These are phyloP conservation scores for Steinernema carpocapsae DNA, from an alignment of 2,888 invertebrate genomes.

Conservation along the genomic window DNA sequence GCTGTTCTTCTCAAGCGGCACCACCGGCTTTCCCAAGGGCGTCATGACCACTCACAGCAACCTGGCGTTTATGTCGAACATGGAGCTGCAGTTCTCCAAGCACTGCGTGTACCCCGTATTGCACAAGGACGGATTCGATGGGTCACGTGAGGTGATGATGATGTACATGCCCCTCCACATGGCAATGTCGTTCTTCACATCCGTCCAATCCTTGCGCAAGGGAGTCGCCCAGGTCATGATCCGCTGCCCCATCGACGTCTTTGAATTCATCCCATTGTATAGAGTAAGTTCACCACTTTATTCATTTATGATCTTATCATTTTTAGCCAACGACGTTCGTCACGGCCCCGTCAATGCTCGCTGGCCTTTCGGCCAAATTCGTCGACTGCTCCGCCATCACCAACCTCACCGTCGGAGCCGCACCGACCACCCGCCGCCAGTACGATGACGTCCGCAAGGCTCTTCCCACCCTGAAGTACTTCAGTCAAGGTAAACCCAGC, in stretches of 20 bases:
- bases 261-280: constrained; percentile 1
- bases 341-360: constrained; percentile 22
- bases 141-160: background rate
- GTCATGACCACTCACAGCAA: constrained; percentile 55
- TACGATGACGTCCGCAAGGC: constrained; percentile 13
- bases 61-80: constrained; percentile 31
- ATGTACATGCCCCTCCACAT: constrained; percentile 31
- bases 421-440: constrained; percentile 12
- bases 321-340: constrained; percentile 22
- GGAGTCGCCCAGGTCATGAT: constrained; percentile 27
- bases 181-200: constrained; percentile 29
- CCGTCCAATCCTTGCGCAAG: background rate
- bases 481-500: constrained; percentile 58
- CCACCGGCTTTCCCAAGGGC: constrained; percentile 59
- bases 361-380: background rate
- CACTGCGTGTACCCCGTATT: constrained; percentile 10
- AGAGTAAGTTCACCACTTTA: background rate
- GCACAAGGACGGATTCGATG: constrained; percentile 19
- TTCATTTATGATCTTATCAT: background rate
- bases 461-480: constrained; percentile 48
- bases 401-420: constrained; percentile 26
- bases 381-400: constrained; percentile 11
- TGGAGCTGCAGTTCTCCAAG: background rate
- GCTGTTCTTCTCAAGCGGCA: constrained; percentile 58
- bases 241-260: constrained; percentile 14